Evolutionary conservation across 2,888 invertebrate genomes (phyloP).

Genomic region (Brenthis daphne): DNA sequence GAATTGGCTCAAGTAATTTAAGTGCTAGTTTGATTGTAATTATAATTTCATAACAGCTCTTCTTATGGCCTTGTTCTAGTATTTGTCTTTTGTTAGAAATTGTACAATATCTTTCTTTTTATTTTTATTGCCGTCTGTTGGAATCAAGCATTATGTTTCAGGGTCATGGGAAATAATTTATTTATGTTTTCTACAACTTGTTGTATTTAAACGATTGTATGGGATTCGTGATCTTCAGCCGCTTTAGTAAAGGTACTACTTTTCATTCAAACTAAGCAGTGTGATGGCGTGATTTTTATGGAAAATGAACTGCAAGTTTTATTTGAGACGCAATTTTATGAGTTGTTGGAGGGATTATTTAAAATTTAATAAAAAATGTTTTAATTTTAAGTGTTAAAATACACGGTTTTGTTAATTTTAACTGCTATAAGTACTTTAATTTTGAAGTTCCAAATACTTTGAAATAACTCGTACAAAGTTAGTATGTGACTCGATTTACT

Average conservation of each 20-base stretch:
- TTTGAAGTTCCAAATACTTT: no score
- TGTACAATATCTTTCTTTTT: constrained; percentile 32
- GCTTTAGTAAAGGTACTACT: neutral
- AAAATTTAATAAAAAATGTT: neutral
- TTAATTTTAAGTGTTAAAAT: constrained; percentile 5
- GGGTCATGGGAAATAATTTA: constrained; percentile 32
- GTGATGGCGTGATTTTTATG: neutral
- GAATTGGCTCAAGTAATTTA: constrained; percentile 9
- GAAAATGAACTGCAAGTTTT: neutral
- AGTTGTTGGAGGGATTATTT: no score
- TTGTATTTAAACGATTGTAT: neutral
- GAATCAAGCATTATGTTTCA: constrained; percentile 27
- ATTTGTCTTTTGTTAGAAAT: constrained; percentile 26
- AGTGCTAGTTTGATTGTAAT: constrained; percentile 25
- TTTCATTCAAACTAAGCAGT: neutral
- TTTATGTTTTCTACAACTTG: constrained; percentile 2
- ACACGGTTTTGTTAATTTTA: no score
- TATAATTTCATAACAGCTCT: constrained; percentile 49
- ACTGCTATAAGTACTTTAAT: no score
- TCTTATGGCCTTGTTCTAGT: constrained; percentile 37
- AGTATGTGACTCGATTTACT: no score
- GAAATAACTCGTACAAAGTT: no score
- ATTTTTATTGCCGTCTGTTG: constrained; percentile 13
- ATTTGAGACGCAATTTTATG: no score
- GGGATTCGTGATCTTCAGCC: neutral